Base-by-base conservation (phyloP, 2,888 invertebrate genomes). In the Belgica antarctica region DNA sequence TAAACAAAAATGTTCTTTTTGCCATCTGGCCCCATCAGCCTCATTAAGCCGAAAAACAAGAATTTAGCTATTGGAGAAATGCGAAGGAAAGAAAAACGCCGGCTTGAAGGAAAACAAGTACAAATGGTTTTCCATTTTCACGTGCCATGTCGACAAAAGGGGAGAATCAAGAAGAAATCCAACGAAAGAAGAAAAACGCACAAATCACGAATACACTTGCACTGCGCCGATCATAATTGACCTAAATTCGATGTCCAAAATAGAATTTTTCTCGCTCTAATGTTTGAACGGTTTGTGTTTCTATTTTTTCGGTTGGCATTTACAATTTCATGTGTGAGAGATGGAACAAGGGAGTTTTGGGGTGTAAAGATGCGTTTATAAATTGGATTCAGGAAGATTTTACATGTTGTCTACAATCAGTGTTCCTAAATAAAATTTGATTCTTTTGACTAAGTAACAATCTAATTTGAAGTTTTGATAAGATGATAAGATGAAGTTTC, bases 181-280 rank as follows among this genome's bases (percentile, higher is more conserved):
- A n/a, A n/a, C n/a, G n/a, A n/a, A n/a, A n/a, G n/a, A 41, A 41
- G 12, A n/a, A 41, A n/a, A 41, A 52, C 52, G 59, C 59, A 59
- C 25, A 59, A 27, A 59, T 59, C 24, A 52, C 52, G 22, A 52
- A 52, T 22, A 52, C 52, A 52, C 47, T 46, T 66, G 19, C 47
- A 68, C 57, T 68, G 17, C 68, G 27, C 46, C 68, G 68, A 68
- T 68, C 68, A 68, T 68, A 68, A 68, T 68, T 68, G 68, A 68
- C 68, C 68, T 68, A 68, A 47, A 68, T 68, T 57, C 8, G 28
- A 47, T 34, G 34, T 52, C 27, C 34, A 66, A 66, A 68, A 68
- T 68, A 68, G 68, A 68, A 31, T 68, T 59, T 59, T 59, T 59
- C 27, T 59, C 15, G 27, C 59, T 59, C 59, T 59, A 59, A 59